These are phyloP conservation scores for Antedon mediterranea DNA, from an alignment of 53 echinoderm and acorn worm genomes.

Conservation along the genomic window DNA sequence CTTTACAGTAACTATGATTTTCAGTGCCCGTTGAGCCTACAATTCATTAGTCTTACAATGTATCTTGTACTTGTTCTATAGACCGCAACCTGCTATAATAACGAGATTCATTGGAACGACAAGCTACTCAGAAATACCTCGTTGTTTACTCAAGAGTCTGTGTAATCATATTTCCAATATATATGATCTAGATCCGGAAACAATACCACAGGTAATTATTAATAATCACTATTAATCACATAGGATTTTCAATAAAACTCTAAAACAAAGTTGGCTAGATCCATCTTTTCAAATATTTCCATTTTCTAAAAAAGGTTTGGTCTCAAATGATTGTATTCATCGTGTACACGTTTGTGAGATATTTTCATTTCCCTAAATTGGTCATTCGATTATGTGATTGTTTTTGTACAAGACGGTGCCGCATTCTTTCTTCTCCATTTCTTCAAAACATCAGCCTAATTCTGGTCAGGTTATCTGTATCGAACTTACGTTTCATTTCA, in stretches of 20 bases:
- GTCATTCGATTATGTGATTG: no score
- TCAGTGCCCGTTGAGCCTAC: no score
- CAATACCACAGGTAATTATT: conserved; percentile 62
- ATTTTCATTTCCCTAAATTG: no score
- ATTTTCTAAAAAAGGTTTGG: neutral
- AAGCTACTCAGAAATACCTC: conserved; percentile 27
- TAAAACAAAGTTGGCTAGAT: neutral
- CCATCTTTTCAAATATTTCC: neutral
- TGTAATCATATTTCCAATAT: conserved; percentile 60
- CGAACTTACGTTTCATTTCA: conserved; percentile 15
- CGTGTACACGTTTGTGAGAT: no score
- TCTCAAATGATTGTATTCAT: no score
- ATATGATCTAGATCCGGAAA: conserved; percentile 32
- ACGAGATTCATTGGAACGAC: conserved; percentile 65
- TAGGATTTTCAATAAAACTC: neutral
- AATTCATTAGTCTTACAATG: no score
- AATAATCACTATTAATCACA: no score
- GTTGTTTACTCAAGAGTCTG: conserved; percentile 27
- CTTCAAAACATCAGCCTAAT: no score
- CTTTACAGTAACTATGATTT: no score
- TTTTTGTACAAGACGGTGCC: no score
- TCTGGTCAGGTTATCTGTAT: no score
- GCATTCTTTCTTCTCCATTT: no score
- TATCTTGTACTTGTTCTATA: neutral
- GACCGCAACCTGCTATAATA: conserved; percentile 28